These are phyloP conservation scores for Lottia gigantea DNA, from an alignment of 2,888 invertebrate genomes.

Conservation along the genomic window DNA sequence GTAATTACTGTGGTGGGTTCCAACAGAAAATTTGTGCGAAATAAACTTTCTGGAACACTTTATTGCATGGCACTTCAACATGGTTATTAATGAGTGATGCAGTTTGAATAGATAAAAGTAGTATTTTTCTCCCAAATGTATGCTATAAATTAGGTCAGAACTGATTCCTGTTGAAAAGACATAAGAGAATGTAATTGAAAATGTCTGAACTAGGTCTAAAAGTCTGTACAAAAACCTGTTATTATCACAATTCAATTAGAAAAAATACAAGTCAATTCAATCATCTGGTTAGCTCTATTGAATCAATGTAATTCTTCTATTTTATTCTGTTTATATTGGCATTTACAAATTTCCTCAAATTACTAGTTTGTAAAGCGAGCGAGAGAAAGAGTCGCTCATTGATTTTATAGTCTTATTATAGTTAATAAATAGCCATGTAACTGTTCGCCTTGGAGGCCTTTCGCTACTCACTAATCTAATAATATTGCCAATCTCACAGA, in stretches of 20 bases:
- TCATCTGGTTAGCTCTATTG: slow-evolving; percentile 38
- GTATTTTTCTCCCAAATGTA: too few species aligned
- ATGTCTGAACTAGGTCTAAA: not conserved
- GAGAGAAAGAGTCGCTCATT: slow-evolving; percentile 19
- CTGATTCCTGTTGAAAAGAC: too few species aligned
- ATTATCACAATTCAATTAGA: not conserved
- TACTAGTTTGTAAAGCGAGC: slow-evolving; percentile 28
- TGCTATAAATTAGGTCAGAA: too few species aligned
- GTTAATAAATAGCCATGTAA: slow-evolving; percentile 32
- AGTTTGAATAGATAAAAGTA: too few species aligned
- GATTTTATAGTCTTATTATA: slow-evolving; percentile 27
- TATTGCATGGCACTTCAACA: too few species aligned
- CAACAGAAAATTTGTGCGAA: too few species aligned
- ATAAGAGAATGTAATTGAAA: not conserved
- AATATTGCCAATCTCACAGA: slow-evolving; percentile 17
- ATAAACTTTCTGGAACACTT: too few species aligned
- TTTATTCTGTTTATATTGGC: slow-evolving; percentile 40
- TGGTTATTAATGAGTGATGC: too few species aligned
- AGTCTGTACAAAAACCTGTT: not conserved
- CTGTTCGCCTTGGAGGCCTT: slow-evolving; percentile 20
- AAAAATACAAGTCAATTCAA: not conserved
- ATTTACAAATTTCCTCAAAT: slow-evolving; percentile 38
- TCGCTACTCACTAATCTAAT: slow-evolving; percentile 23
- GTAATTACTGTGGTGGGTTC: too few species aligned
- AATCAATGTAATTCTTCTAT: slow-evolving; percentile 35